Conservation (phyloP, 2,113 vertebrate genomes). For the Etia nguti region DNA sequence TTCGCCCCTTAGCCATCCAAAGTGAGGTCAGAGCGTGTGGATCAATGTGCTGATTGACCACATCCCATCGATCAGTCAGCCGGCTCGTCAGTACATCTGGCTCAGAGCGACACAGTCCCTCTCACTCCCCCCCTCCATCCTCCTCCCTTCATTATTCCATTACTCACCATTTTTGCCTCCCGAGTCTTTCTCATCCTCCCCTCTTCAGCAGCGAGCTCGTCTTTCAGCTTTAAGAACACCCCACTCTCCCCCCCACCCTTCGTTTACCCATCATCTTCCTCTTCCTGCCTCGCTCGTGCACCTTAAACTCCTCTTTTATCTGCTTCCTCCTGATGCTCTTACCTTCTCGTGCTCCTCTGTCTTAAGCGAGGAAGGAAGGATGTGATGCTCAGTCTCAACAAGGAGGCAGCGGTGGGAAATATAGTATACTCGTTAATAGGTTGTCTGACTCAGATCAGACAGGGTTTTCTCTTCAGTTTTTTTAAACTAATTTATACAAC, state of each 20-base stretch:
- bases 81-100: constrained; percentile 35
- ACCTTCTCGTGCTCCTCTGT: neutral
- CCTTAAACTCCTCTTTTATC: neutral
- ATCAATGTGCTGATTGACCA: constrained; percentile 55
- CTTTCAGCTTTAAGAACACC: neutral
- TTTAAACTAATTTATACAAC: neutral
- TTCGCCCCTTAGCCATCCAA: neutral
- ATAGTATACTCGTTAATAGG: neutral
- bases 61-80: constrained; percentile 46
- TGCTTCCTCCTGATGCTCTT: neutral
- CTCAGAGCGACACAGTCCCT: constrained; percentile 16
- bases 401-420: neutral
- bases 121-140: neutral
- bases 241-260: neutral
- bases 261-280: constrained; percentile 5
- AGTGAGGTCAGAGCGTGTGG: constrained; percentile 54
- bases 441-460: neutral
- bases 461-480: neutral
- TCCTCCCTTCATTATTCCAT: constrained; percentile 1
- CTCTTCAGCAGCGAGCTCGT: constrained; percentile 7
- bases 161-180: constrained; percentile 18
- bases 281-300: neutral
- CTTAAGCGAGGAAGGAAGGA: neutral
- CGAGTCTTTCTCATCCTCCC: neutral
- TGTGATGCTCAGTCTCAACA: neutral